Conservation (phyloP, 2,888 invertebrate species). For the Hedya salicella region DNA sequence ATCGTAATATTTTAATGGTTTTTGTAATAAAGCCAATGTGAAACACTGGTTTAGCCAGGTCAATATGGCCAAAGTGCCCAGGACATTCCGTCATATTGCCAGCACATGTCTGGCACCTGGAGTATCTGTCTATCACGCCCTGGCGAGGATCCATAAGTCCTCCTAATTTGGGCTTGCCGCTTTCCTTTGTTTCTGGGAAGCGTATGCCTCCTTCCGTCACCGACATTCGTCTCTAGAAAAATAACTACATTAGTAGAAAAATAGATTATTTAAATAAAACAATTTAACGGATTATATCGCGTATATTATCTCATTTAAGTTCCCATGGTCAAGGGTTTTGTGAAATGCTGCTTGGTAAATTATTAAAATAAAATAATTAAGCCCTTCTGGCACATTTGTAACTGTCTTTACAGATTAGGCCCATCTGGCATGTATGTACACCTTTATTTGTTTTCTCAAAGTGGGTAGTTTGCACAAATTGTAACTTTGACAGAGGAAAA, state of each 20-base stretch:
- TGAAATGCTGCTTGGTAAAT: too few species aligned
- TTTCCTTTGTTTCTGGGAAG: constrained; percentile 99
- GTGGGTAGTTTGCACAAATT: too few species aligned
- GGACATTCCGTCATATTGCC: constrained; percentile 99
- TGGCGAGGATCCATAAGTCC: constrained; percentile 99
- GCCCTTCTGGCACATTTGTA: too few species aligned
- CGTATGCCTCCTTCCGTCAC: constrained; percentile 98
- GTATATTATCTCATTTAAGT: too few species aligned
- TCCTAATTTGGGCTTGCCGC: constrained; percentile 98
- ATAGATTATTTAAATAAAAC: too few species aligned
- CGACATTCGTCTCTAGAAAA: constrained; percentile 96
- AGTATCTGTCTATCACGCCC: constrained; percentile 97
- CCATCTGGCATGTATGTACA: too few species aligned
- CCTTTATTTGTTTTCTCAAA: too few species aligned
- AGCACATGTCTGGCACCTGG: constrained; percentile 97
- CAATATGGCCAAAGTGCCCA: constrained; percentile 99
- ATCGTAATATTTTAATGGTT: constrained; percentile 98
- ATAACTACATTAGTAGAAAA: not conserved
- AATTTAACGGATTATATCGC: too few species aligned
- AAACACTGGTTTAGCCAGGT: constrained; percentile 99
- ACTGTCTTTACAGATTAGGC: too few species aligned
- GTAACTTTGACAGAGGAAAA: too few species aligned
- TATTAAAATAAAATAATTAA: too few species aligned
- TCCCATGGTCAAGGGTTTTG: too few species aligned
- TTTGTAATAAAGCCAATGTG: constrained; percentile 99